Conservation (phyloP, 2,888 invertebrate species). For the Coleophora flavipennella region DNA sequence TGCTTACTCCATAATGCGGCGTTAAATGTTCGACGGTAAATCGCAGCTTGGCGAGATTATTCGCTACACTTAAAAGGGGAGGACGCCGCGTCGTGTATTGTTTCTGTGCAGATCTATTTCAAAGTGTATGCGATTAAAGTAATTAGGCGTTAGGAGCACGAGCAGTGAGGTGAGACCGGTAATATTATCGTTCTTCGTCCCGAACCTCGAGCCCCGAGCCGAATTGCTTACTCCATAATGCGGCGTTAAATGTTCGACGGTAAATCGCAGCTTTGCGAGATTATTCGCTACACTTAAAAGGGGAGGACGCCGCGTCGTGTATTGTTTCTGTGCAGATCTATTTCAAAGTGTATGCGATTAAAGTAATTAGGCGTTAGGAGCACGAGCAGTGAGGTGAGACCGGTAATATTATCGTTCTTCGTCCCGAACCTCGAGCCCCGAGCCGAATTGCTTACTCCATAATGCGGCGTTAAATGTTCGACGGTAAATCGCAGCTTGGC, state of each 20-base stretch:
- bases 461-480: slow-evolving; percentile 32
- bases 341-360: slow-evolving; percentile 18
- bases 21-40: slow-evolving; percentile 31
- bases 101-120: no score
- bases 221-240: slow-evolving; percentile 34
- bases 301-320: no score
- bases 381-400: no score
- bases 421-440: slow-evolving; percentile 1
- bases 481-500: slow-evolving; percentile 22
- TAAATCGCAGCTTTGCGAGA: slow-evolving; percentile 23
- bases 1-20: slow-evolving; percentile 28
- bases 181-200: slow-evolving; percentile 11
- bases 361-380: slow-evolving; percentile 18
- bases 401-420: slow-evolving; percentile 10
- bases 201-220: slow-evolving; percentile 17
- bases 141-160: slow-evolving; percentile 14
- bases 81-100: no score
- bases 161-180: no score
- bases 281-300: slow-evolving; percentile 19
- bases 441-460: slow-evolving; percentile 33
- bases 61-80: slow-evolving; percentile 20
- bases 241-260: slow-evolving; percentile 31
- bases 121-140: slow-evolving; percentile 20
- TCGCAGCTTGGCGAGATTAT: slow-evolving; percentile 21
- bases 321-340: no score